Evolutionary conservation across 1,140 invertebrate species (phyloP), one percentile per base, ranked within the genome.

Genomic region (Polypedilum pembai): DNA sequence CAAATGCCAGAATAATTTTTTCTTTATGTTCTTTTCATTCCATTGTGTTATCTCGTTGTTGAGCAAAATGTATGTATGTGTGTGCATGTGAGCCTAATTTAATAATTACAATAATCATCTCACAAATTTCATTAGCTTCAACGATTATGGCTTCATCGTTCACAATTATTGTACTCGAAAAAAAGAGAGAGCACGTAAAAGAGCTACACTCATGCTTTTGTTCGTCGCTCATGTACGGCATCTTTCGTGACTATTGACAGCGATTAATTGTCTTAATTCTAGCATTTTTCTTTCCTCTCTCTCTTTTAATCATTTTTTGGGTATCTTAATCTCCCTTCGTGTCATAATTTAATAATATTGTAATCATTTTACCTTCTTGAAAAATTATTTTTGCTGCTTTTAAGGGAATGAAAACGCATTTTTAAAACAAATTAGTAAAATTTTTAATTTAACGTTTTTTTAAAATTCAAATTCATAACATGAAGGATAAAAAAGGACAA

Each of bases 41-140:
- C 12, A 56, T 56, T 56, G 12, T 56, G 12, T 56, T 56, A 56
- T 56, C 45, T 56, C 45, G 12, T 56, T 56, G 12, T 56, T n/a
- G 24, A 33, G 5, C 2, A 33, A 33, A 33, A 33, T 3, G 24
- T 33, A 5, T 33, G 24, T n/a, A n/a, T n/a, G 12, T 56, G 4
- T 56, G 15, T 56, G 45, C 10, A n/a, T 56, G 15, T 56, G 8
- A 18, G 17, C 20, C 65, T 69, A 69, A 69, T 69, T 69, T 21
- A 69, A 69, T 69, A 69, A 69, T 69, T 20, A 21, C 65, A 18
- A 21, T 69, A 69, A 69, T 69, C 65, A 69, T 69, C 65, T 20
- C 20, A 56, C 65, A 69, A 69, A 20, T 69, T 69, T 69, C 17
- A 69, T 69, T 18, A 69, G 18, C 65, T 69, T 69, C 24, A 69